Percentiles rank a stretch among this genome's conserved stretches.
phyloP scores from a whole-genome alignment of 2,797 vertebrate genomes.

The Sebastiscus tertius region DNA sequence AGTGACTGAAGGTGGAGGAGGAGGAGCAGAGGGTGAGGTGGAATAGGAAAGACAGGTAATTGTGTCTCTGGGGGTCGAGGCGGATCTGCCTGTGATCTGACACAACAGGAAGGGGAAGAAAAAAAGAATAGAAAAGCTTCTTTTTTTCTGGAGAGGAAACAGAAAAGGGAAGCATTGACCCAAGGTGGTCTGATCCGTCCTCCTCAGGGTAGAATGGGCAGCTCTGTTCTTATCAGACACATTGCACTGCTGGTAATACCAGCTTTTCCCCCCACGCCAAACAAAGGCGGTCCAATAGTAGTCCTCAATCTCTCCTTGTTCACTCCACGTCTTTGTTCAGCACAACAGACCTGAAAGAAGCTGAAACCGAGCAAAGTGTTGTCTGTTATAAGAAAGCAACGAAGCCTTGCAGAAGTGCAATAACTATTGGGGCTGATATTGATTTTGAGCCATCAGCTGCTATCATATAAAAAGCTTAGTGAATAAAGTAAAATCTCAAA shows the following conservation, averaged over 20 bases:
- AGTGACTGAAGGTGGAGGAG: constrained; percentile 30
- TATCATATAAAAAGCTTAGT: background rate
- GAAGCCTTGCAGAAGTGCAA: no score
- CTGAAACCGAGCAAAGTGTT: background rate
- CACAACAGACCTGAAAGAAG: background rate
- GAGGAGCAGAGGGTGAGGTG: constrained; percentile 27
- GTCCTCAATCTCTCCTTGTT: constrained; percentile 7
- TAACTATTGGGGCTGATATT: no score
- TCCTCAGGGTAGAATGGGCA: constrained; percentile 20
- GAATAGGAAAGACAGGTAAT: constrained; percentile 55
- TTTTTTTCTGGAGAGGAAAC: constrained; percentile 30
- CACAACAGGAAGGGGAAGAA: constrained; percentile 11
- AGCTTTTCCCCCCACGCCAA: background rate
- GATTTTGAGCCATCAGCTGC: background rate
- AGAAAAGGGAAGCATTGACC: constrained; percentile 46
- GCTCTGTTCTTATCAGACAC: constrained; percentile 32
- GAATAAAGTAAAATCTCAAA: background rate
- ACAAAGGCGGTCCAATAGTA: background rate
- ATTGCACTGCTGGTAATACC: constrained; percentile 10
- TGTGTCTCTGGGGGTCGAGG: constrained; percentile 52
- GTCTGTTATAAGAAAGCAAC: background rate
- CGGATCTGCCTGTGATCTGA: constrained; percentile 39
- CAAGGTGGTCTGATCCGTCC: constrained; percentile 29
- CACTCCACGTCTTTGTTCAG: background rate
- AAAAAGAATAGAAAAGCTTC: constrained; percentile 14